phyloP scores from a whole-genome alignment of 2,888 invertebrate species.

The Spilarctia lutea region DNA sequence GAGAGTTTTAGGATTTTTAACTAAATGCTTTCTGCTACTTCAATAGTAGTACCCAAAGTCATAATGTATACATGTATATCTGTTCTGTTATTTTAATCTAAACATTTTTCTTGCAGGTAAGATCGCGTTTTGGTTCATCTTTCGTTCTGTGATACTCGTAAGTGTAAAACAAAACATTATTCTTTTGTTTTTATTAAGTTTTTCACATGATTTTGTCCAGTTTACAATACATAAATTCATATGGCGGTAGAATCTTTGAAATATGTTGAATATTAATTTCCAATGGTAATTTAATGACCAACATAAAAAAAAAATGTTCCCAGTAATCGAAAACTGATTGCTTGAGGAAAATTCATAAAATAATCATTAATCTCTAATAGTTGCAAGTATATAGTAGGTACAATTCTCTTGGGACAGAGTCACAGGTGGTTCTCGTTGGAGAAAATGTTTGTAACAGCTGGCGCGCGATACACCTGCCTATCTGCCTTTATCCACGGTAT shows the following conservation, averaged over 20 bases:
- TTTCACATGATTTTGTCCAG: background rate
- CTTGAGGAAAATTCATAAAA: constrained; percentile 17
- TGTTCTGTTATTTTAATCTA: background rate
- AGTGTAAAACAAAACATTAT: constrained; percentile 30
- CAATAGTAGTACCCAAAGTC: background rate
- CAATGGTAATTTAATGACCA: constrained; percentile 12
- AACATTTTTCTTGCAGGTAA: constrained; percentile 44
- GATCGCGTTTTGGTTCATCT: constrained; percentile 29
- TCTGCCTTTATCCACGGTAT: constrained; percentile 55
- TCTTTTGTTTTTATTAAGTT: background rate
- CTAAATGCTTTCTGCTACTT: background rate
- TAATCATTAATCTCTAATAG: constrained; percentile 20
- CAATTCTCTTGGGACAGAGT: constrained; percentile 22
- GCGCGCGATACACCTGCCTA: constrained; percentile 72
- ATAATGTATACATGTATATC: background rate
- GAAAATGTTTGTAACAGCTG: constrained; percentile 65
- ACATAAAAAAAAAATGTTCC: constrained; percentile 5
- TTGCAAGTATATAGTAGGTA: constrained; percentile 12
- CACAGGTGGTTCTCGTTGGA: constrained; percentile 53
- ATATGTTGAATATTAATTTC: constrained; percentile 10
- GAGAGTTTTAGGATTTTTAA: background rate
- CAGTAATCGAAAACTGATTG: constrained; percentile 18
- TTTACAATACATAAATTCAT: constrained; percentile 9
- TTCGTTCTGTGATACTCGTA: constrained; percentile 26
- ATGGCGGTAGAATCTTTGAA: constrained; percentile 20